Evolutionary conservation across 2,113 vertebrate species (phyloP).

Genomic region (Oenanthe melanoleuca): DNA sequence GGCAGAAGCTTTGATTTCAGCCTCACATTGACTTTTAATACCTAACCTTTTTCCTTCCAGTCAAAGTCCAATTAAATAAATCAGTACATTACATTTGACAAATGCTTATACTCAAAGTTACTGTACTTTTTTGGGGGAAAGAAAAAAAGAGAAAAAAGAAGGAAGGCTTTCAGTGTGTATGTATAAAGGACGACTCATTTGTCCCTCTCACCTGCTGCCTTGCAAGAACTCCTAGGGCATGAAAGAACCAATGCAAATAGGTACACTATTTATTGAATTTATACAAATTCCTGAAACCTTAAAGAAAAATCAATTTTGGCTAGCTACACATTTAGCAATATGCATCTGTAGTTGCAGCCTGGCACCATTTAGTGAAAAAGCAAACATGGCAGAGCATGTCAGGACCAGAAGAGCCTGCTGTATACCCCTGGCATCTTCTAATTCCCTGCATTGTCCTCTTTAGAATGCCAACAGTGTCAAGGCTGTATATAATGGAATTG

Average conservation of each 20-base stretch:
- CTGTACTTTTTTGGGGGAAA: fast-evolving
- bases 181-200: not conserved
- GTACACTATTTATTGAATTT: not conserved
- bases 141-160: not conserved
- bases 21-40: not conserved
- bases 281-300: not conserved
- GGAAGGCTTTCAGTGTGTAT: not conserved
- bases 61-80: not conserved
- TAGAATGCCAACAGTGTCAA: not conserved
- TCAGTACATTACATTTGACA: not conserved
- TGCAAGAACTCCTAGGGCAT: not conserved
- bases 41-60: not conserved
- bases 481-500: not conserved
- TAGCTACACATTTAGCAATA: not conserved
- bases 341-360: not conserved
- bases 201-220: not conserved
- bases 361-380: not conserved
- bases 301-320: not conserved
- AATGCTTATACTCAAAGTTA: not conserved
- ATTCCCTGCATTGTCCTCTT: not conserved
- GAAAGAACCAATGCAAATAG: not conserved
- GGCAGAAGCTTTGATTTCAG: not conserved
- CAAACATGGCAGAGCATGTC: not conserved
- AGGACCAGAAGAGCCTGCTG: not conserved
- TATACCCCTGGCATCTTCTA: not conserved